Base-by-base conservation (phyloP, 2,113 vertebrate genomes). In the Prinia subflava region DNA sequence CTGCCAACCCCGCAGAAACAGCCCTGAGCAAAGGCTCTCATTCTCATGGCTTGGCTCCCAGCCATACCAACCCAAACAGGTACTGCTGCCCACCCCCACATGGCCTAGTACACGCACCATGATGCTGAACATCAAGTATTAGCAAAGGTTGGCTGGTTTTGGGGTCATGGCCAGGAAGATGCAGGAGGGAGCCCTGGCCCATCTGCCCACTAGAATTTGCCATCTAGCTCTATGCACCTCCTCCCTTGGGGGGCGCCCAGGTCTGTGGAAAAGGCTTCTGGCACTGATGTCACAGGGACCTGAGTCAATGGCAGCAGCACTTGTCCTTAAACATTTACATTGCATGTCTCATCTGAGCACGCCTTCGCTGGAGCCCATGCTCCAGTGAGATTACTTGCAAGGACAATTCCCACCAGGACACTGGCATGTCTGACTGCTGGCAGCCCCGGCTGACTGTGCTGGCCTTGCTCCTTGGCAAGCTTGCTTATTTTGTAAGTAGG, bases 291-390 rank as follows among this genome's bases (percentile, higher is more conserved):
- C 46, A 62, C 31, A 89, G 44, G n/a, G n/a, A 88, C 27, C 49
- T 9, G 46, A 69, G 69, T 10, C 3, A 2, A 57, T 16, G 33
- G n/a, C 62, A 88, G 60, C 37, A 76, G 63, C 25, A 46, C 15
- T 46, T 39, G 47, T 35, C 42, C 46, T 55, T 44, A 47, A 81
- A 82, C 27, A 56, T 65, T 70, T 41, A 70, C 28, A 63, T 5
- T 1, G 10, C 41, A 44, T 81, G 88, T 60, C 68, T 78, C 42
- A 55, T 46, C 20, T 35, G 31, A 94, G 50, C n/a, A 2, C 60
- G 65, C 39, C 42, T 83, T 87, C 0, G 0, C 50, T 69, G 41
- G 42, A 62, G 21, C 53, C 41, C 39, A 28, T 2, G 15, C 33
- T 87, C 35, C 60, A 53, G 17, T 52, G 16, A 55, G 42, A 86